phyloP scores from a whole-genome alignment of 2,888 invertebrate genomes.

The Buathra laborator region DNA sequence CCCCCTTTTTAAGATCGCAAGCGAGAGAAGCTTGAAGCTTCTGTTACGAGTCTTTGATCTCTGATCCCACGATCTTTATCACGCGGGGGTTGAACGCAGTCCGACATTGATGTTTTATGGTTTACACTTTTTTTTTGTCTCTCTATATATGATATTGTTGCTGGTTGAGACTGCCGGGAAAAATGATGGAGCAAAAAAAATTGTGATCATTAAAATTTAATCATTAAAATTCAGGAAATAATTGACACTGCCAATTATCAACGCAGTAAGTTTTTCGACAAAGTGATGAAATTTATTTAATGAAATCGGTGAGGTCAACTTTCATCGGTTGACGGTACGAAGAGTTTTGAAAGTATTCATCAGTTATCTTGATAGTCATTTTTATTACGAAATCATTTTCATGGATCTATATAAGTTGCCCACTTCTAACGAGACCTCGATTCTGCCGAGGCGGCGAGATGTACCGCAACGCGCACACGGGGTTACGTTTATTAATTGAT shows the following conservation, averaged over 20 bases:
- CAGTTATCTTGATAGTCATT: not conserved
- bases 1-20: not conserved
- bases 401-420: not conserved
- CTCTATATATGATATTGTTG: no score
- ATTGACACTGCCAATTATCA: no score
- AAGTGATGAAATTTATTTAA: no score
- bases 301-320: no score
- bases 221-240: no score
- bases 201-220: no score
- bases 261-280: no score
- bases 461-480: slow-evolving; percentile 33
- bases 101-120: not conserved
- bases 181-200: no score
- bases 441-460: not conserved
- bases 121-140: no score
- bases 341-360: not conserved
- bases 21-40: not conserved
- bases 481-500: slow-evolving; percentile 79
- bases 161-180: no score
- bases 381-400: not conserved
- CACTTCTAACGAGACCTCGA: not conserved
- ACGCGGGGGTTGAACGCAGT: not conserved
- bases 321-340: no score
- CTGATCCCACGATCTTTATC: not conserved
- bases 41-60: not conserved